phyloP scores from a whole-genome alignment of 2,113 vertebrate genomes.

The Pandion haliaetus region DNA sequence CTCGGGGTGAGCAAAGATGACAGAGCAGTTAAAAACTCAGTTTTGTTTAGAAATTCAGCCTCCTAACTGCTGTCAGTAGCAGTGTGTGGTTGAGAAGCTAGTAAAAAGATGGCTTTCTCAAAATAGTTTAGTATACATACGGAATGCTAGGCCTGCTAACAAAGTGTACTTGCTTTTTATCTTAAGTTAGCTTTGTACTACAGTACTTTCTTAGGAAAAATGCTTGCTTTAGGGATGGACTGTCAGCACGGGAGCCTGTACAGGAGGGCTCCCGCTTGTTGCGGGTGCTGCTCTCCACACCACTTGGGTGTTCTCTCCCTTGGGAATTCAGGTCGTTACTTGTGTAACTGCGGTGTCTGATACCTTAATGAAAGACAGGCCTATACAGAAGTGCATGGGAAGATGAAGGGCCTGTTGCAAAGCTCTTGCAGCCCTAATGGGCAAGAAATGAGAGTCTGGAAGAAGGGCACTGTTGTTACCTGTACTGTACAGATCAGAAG shows the following conservation, averaged over 20 bases:
- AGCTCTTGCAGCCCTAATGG: neutral
- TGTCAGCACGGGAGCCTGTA: neutral
- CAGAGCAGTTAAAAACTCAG: neutral
- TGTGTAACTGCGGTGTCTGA: neutral
- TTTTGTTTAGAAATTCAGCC: neutral
- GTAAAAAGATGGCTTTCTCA: neutral
- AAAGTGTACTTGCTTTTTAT: neutral
- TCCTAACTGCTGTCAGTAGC: neutral
- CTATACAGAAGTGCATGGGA: accelerated
- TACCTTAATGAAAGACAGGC: neutral
- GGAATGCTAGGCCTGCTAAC: neutral
- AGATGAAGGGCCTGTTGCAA: neutral
- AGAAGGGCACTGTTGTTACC: neutral
- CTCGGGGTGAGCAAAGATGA: neutral
- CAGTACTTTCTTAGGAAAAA: neutral
- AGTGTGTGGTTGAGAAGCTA: neutral
- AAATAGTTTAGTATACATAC: accelerated
- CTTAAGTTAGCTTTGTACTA: neutral
- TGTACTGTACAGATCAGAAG: accelerated
- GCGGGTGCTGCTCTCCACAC: neutral
- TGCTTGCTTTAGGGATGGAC: neutral
- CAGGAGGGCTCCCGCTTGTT: neutral
- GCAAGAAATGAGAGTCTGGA: neutral
- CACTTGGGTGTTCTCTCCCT: neutral
- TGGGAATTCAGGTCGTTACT: neutral